Conservation (phyloP, 2,797 vertebrate genomes). For the Carcharodon carcharias region DNA sequence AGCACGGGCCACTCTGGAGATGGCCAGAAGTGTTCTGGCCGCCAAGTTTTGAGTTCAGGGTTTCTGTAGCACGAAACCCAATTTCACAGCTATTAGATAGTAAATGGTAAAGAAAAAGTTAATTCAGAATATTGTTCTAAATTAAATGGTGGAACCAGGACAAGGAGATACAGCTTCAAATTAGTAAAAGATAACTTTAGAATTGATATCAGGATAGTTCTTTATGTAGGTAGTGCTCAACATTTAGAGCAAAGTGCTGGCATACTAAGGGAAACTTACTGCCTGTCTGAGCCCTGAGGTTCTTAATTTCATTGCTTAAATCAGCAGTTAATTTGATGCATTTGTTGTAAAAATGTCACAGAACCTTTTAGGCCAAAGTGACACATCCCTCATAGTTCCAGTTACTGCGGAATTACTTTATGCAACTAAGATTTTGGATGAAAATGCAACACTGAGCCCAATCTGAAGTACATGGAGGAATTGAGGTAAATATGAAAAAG, state of each 20-base stretch:
- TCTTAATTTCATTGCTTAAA: neutral
- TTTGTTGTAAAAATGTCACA: neutral
- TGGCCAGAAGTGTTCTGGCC: too few species aligned
- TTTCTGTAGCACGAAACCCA: too few species aligned
- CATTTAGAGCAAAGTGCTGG: neutral
- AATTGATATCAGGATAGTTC: neutral
- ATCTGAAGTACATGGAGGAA: neutral
- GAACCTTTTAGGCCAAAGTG: neutral
- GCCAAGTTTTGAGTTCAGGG: too few species aligned
- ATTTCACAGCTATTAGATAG: neutral
- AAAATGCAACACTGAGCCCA: neutral
- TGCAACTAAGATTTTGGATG: neutral
- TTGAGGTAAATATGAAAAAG: neutral
- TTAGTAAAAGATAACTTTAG: neutral
- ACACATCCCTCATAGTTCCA: neutral
- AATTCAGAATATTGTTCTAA: neutral
- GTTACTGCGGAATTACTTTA: neutral
- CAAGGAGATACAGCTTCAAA: neutral
- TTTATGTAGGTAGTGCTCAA: neutral
- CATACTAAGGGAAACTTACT: neutral
- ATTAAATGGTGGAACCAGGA: neutral
- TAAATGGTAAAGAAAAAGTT: neutral
- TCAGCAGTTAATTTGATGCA: neutral
- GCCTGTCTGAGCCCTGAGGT: neutral
- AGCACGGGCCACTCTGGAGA: too few species aligned